Evolutionary conservation across 2,888 invertebrate genomes (phyloP).

Genomic region (Agrochola circellaris): DNA sequence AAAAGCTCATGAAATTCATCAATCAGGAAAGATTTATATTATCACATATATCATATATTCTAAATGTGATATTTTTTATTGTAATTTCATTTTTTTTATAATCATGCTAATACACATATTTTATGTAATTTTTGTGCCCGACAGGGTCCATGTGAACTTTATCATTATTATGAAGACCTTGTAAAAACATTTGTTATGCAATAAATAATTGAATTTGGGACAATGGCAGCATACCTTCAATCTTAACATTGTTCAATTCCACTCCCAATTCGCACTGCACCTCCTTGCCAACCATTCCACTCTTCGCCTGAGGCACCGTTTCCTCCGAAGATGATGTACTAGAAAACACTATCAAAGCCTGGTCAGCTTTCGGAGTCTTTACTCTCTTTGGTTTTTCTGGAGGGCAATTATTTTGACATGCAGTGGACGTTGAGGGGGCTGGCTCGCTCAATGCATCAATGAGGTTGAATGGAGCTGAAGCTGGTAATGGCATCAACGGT

Average conservation of each 20-base stretch:
- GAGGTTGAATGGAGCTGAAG: slow-evolving; percentile 71
- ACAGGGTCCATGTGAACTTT: too few relatives aligned
- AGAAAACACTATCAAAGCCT: slow-evolving; percentile 81
- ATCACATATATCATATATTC: too few relatives aligned
- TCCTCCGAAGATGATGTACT: slow-evolving; percentile 82
- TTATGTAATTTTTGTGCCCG: too few relatives aligned
- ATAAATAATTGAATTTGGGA: too few relatives aligned
- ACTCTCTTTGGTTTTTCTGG: slow-evolving; percentile 70
- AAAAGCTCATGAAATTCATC: too few relatives aligned
- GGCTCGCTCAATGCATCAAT: slow-evolving; percentile 83
- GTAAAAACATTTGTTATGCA: too few relatives aligned
- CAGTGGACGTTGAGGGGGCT: slow-evolving; percentile 76
- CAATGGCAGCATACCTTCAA: slow-evolving; percentile 71
- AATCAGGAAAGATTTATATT: background rate
- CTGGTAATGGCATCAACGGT: slow-evolving; percentile 49
- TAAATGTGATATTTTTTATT: too few relatives aligned
- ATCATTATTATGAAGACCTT: too few relatives aligned
- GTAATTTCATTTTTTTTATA: too few relatives aligned
- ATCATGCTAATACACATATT: too few relatives aligned
- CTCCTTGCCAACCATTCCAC: slow-evolving; percentile 67
- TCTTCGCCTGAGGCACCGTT: slow-evolving; percentile 73
- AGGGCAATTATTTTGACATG: slow-evolving; percentile 76
- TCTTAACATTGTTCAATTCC: slow-evolving; percentile 64
- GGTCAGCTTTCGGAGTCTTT: slow-evolving; percentile 75
- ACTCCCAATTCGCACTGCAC: slow-evolving; percentile 72